These are phyloP conservation scores for Mola mola DNA, from an alignment of 2,113 vertebrate genomes.

Conservation along the genomic window DNA sequence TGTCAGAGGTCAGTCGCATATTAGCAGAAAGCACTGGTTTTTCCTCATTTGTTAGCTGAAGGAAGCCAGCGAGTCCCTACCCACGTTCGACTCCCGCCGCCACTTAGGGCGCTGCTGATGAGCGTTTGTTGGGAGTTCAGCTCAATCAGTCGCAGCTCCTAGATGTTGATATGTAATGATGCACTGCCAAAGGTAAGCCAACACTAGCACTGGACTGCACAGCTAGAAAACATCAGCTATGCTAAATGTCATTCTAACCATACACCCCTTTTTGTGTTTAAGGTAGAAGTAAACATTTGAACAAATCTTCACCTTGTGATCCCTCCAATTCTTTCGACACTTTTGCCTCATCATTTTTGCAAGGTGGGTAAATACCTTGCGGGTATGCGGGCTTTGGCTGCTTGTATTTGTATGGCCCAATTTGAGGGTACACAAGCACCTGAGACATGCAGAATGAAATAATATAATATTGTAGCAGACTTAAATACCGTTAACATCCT, in stretches of 20 bases:
- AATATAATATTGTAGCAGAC: no score
- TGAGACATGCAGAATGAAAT: no score
- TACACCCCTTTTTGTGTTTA: no score
- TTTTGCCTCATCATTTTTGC: constrained; percentile 1
- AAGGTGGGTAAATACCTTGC: constrained; percentile 21
- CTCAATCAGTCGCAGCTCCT: constrained; percentile 54
- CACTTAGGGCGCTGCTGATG: constrained; percentile 55
- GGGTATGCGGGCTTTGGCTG: no score
- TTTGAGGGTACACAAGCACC: no score
- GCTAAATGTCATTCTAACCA: constrained; percentile 85
- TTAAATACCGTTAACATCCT: no score
- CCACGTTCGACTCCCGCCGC: constrained; percentile 44
- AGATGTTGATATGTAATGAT: constrained; percentile 84
- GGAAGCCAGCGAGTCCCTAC: constrained; percentile 27
- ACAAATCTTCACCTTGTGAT: constrained; percentile 51
- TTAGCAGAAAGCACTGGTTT: constrained; percentile 42
- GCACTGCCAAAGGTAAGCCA: constrained; percentile 60
- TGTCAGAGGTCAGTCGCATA: constrained; percentile 56
- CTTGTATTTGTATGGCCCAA: no score
- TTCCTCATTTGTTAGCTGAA: constrained; percentile 58
- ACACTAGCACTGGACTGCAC: constrained; percentile 22
- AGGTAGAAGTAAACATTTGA: constrained; percentile 76
- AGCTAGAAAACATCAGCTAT: constrained; percentile 36
- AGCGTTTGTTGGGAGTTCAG: constrained; percentile 69
- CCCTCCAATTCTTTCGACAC: constrained; percentile 12